phyloP scores from a whole-genome alignment of 35 echinoderm and acorn worm species.

The Amphiura filiformis region DNA sequence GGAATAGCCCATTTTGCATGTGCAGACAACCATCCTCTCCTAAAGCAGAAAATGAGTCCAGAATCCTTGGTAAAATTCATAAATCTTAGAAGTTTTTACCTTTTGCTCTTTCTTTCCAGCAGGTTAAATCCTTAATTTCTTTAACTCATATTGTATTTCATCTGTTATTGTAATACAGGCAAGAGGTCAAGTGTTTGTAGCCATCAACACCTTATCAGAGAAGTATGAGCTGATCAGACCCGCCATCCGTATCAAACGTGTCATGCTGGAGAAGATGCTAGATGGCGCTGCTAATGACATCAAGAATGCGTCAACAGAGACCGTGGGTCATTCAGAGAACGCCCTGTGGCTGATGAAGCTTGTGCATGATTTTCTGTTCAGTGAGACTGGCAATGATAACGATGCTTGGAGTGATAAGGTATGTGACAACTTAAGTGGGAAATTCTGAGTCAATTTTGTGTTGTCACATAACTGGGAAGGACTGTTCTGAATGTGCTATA shows the following conservation, averaged over 20 bases:
- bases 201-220: conserved; percentile 45
- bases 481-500: no score
- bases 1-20: no score
- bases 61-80: no score
- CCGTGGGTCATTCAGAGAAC: conserved; percentile 57
- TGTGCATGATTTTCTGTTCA: conserved; percentile 83
- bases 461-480: no score
- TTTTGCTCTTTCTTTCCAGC: no score
- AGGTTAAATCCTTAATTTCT: no score
- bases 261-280: conserved; percentile 83
- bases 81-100: no score
- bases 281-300: conserved; percentile 52
- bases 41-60: no score
- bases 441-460: no score
- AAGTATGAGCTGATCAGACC: conserved; percentile 65
- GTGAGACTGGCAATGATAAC: conserved; percentile 18
- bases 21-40: no score
- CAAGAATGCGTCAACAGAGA: conserved; percentile 34
- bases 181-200: conserved; percentile 81
- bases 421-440: neutral
- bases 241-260: conserved; percentile 60
- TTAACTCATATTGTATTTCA: no score
- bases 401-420: conserved; percentile 74
- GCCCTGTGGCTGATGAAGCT: conserved; percentile 77
- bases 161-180: conserved; percentile 37